Conservation (phyloP, 2,797 vertebrate genomes). For the Halcyon leucocephala region DNA sequence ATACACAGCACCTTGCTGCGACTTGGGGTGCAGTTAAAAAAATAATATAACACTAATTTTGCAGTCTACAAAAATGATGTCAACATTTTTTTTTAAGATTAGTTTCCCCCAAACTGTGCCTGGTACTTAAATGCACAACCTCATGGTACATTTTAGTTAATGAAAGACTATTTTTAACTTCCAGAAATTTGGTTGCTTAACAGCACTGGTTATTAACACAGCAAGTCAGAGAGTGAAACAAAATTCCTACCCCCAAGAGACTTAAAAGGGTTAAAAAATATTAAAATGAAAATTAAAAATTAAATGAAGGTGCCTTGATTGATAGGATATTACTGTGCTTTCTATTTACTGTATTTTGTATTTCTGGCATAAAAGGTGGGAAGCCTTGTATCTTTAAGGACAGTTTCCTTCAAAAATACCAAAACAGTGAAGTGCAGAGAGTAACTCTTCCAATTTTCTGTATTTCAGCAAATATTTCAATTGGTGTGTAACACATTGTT, state of each 20-base stretch:
- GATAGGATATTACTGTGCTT: not conserved
- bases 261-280: not conserved
- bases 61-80: not conserved
- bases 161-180: slow-evolving; percentile 3
- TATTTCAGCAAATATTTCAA: not conserved
- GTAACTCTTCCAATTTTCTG: not conserved
- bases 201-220: not conserved
- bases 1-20: slow-evolving; percentile 10
- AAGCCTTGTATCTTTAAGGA: not conserved
- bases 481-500: not conserved
- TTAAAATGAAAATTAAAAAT: not conserved
- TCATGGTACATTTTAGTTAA: not conserved
- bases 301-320: not conserved
- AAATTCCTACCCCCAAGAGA: not conserved
- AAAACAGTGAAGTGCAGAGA: not conserved
- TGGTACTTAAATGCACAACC: not conserved
- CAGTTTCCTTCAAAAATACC: not conserved
- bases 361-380: not conserved
- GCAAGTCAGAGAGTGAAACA: not conserved
- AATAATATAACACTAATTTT: slow-evolving; percentile 4
- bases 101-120: not conserved
- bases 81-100: not conserved
- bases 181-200: not conserved
- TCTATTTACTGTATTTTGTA: not conserved
- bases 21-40: slow-evolving; percentile 32